phyloP scores from a whole-genome alignment of 2,888 invertebrate genomes.

The Pemphredon lugubris region DNA sequence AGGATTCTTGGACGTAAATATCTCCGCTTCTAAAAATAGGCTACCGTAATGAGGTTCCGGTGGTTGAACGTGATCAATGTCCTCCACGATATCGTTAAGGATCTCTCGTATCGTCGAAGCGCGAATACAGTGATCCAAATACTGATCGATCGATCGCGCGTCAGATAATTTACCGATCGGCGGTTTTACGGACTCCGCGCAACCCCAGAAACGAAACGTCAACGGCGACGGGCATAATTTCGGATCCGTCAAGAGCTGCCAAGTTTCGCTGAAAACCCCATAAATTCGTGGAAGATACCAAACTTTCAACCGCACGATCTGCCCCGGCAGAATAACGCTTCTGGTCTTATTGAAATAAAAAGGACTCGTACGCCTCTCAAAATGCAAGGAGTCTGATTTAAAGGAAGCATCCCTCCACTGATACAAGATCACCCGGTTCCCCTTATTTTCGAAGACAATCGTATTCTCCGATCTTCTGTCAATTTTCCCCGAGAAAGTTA shows the following conservation, averaged over 20 bases:
- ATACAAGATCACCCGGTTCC: slow-evolving; percentile 82
- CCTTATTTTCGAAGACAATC: slow-evolving; percentile 82
- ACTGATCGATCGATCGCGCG: slow-evolving; percentile 45
- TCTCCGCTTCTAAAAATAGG: slow-evolving; percentile 63
- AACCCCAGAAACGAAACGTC: slow-evolving; percentile 63
- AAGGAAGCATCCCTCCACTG: slow-evolving; percentile 79
- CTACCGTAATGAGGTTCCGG: slow-evolving; percentile 51
- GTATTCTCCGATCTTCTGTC: slow-evolving; percentile 32
- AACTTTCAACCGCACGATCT: slow-evolving; percentile 80
- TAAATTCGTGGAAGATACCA: slow-evolving; percentile 81
- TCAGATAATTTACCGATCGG: neutral
- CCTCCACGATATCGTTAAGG: slow-evolving; percentile 58
- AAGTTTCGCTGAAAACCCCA: slow-evolving; percentile 81
- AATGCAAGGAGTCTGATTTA: slow-evolving; percentile 44
- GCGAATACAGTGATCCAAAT: slow-evolving; percentile 55
- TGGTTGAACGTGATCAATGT: slow-evolving; percentile 3
- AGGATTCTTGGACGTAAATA: slow-evolving; percentile 68
- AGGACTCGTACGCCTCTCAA: slow-evolving; percentile 69
- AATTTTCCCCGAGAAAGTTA: slow-evolving; percentile 51
- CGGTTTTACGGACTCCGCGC: neutral
- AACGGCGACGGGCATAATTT: slow-evolving; percentile 61
- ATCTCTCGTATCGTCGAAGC: slow-evolving; percentile 56
- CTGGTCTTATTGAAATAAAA: slow-evolving; percentile 85
- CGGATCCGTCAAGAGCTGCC: slow-evolving; percentile 82
- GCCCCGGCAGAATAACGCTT: slow-evolving; percentile 82